Base-by-base conservation (phyloP, 2,888 invertebrate species). In the Athripsodes cinereus region DNA sequence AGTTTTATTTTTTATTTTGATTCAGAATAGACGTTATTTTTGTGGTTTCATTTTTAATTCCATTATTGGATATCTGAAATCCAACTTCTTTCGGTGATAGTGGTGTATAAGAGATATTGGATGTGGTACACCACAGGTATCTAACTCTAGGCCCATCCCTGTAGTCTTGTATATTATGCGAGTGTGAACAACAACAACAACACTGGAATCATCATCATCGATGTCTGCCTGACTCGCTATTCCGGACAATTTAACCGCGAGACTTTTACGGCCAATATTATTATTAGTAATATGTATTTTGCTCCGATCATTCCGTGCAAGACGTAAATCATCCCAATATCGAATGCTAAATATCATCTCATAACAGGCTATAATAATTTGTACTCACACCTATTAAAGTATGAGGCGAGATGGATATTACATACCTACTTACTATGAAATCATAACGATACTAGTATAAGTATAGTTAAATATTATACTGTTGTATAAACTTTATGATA, bases 241-340 rank as follows among this genome's bases (percentile, higher is more conserved):
- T 55, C 55, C 50, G 26, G 50, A 40, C 55, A 35, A 55, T 55
- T 55, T 55, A 55, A 55, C 50, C 55, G 48, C 48, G 48, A 48
- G 48, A 19, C 48, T 48, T 48, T 48, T 48, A 48, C 13, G 48
- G 21, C 11, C 48, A 48, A 48, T 48, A 21, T 48, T 40, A 40
- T 40, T 16, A 40, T 40, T 40, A 16, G 40, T 40, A 40, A 40
- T 40, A 40, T 40, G 40, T 40, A 40, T 40, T 40, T 40, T 40
- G 40, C 40, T 19, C 18, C 2, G 20, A 48, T 48, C 48, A 48
- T 11, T 40, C 48, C 48, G 48, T 48, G 21, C 19, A 48, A 48
- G 13, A 21, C 48, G 48, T 48, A 48, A 48, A 48, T 48, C 48
- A 48, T 48, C 48, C 21, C 40, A 40, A 40, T 21, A 50, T 50